These are phyloP conservation scores for Ornithoptera alexandrae DNA, from an alignment of 2,888 invertebrate species.

Conservation along the genomic window DNA sequence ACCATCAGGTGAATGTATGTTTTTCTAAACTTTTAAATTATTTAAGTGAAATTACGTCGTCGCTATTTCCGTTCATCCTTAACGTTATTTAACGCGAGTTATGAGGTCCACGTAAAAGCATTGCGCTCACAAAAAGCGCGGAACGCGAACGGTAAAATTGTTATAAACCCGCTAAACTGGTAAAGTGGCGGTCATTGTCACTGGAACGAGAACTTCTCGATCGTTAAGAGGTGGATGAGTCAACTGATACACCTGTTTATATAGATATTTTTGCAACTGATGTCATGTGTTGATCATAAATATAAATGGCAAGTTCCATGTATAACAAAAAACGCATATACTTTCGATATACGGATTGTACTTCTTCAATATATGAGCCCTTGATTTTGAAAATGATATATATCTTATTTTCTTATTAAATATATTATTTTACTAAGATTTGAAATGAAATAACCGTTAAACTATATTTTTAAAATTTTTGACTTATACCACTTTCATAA, in stretches of 20 bases:
- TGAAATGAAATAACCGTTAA: too few relatives aligned
- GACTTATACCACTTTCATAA: too few relatives aligned
- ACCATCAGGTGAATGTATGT: too few relatives aligned
- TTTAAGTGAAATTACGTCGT: background rate
- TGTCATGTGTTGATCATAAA: background rate
- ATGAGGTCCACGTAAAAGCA: constrained; percentile 29
- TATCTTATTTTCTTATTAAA: too few relatives aligned
- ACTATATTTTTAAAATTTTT: too few relatives aligned
- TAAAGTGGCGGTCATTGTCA: constrained; percentile 64
- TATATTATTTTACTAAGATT: too few relatives aligned
- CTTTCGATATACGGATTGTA: too few relatives aligned
- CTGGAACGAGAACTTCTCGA: constrained; percentile 47
- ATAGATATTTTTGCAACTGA: constrained; percentile 24
- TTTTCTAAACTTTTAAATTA: too few relatives aligned
- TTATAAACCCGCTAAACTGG: constrained; percentile 59
- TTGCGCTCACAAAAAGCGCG: constrained; percentile 40
- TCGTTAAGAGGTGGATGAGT: constrained; percentile 30
- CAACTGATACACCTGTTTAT: constrained; percentile 32
- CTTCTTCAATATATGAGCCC: too few relatives aligned
- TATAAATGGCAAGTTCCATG: background rate
- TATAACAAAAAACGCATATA: too few relatives aligned
- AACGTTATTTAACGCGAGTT: constrained; percentile 22
- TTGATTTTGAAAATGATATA: too few relatives aligned
- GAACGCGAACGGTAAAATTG: constrained; percentile 47
- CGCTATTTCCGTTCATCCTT: background rate